phyloP scores from a whole-genome alignment of 2,888 invertebrate species.

The Criorhina ranunculi region DNA sequence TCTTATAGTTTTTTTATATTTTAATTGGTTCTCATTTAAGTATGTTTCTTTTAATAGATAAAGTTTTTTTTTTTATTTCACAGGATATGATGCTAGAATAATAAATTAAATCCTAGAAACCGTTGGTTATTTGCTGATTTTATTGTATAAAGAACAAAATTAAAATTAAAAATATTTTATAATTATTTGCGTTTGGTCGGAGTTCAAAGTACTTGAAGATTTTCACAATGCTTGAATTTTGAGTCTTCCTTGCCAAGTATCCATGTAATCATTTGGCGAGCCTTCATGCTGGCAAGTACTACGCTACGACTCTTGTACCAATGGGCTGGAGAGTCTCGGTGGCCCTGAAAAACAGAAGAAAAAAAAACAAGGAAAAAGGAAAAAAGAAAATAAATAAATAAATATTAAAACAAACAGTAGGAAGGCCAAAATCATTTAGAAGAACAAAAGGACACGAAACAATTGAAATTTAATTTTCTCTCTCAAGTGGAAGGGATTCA shows the following conservation, averaged over 20 bases:
- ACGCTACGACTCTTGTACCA: constrained; percentile 95
- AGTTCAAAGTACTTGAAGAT: constrained; percentile 92
- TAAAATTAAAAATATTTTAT: too few species aligned
- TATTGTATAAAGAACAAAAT: constrained; percentile 5
- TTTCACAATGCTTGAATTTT: constrained; percentile 96
- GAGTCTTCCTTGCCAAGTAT: constrained; percentile 95
- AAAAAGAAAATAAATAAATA: background rate
- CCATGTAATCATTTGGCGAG: constrained; percentile 96
- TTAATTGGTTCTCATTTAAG: constrained; percentile 41
- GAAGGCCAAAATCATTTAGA: constrained; percentile 15
- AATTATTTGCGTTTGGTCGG: constrained; percentile 64
- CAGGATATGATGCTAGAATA: constrained; percentile 48
- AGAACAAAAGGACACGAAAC: constrained; percentile 25
- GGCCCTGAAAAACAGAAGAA: constrained; percentile 80
- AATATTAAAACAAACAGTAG: constrained; percentile 1
- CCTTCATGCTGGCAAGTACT: constrained; percentile 94
- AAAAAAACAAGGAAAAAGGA: constrained; percentile 8
- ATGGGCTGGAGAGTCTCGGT: constrained; percentile 87
- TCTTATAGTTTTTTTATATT: constrained; percentile 14
- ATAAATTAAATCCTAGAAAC: constrained; percentile 63
- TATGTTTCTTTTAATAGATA: constrained; percentile 11
- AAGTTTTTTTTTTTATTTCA: constrained; percentile 13
- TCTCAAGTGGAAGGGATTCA: constrained; percentile 30
- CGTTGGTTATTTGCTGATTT: constrained; percentile 23
- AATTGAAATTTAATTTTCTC: constrained; percentile 47